Evolutionary conservation across 2,888 invertebrate species (phyloP), one percentile per base, ranked within the genome.

Genomic region (Sialis lutaria): DNA sequence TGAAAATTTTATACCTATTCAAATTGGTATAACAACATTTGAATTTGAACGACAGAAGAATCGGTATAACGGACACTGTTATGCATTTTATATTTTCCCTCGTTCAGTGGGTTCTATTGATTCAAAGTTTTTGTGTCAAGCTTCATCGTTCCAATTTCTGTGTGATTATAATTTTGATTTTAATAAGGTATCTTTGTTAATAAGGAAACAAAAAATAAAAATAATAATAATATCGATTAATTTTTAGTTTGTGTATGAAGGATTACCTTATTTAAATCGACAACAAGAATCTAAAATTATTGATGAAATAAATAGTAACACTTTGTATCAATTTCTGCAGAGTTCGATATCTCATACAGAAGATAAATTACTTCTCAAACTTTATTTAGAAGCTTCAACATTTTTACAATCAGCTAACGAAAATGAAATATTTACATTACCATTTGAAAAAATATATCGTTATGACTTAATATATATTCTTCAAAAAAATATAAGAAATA

Each of bases 11-110:
- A 65, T 76, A 46, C 75, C 81, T 53, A 65, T 79, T 1, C 83
- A 87, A 65, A 66, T 82, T 50, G 85, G 84, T 1, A 58, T 85
- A 6, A 75, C 80, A 2, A 67, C 77, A 52, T 83, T 81, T 61
- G 65, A 64, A 42, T 78, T 72, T 58, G 62, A 73, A 49, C 58
- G 72, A 45, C 68, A 75, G 13, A 56, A 60, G n/a, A 78, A 78
- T 54, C 64, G 63, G 5, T 84, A 80, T 59, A 56, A 59, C 10
- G 77, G 74, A 2, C 65, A 72, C 6, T 69, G 73, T 0, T 86
- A 75, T 57, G 82, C 77, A 46, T 82, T 84, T 61, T 78, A 79
- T 57, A 61, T 83, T 9, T 71, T 76, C 52, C 84, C 86, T 1
- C 71, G 74, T 57, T 60, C 70, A 1, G 72, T 81, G 59, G 75